Percentiles rank a stretch among this genome's conserved stretches.
phyloP scores from a whole-genome alignment of 2,797 vertebrate genomes.

The Periophthalmus magnuspinnatus region DNA sequence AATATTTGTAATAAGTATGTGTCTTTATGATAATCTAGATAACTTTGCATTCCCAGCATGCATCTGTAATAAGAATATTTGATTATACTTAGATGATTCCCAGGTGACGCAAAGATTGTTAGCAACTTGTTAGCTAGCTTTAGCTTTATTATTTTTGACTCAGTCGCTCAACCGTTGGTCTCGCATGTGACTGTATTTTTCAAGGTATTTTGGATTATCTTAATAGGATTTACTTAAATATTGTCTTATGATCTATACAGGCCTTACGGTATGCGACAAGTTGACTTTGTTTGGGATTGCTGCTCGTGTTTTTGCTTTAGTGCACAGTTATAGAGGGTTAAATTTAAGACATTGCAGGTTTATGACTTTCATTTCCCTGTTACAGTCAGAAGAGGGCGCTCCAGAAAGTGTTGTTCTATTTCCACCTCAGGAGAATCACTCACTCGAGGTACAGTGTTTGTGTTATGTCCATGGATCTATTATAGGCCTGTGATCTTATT shows the following conservation, averaged over 20 bases:
- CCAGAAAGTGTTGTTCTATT: constrained; percentile 74
- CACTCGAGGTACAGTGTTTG: constrained; percentile 50
- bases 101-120: background rate
- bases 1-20: background rate
- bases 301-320: background rate
- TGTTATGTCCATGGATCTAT: constrained; percentile 9
- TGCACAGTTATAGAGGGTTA: background rate
- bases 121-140: constrained; percentile 12
- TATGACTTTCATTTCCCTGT: constrained; percentile 38
- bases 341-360: background rate
- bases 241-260: constrained; percentile 42
- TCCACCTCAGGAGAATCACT: constrained; percentile 65
- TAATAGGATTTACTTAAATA: constrained; percentile 71
- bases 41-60: background rate
- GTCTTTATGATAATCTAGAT: background rate
- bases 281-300: constrained; percentile 17
- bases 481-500: background rate
- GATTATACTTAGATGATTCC: background rate
- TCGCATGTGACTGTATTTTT: constrained; percentile 39
- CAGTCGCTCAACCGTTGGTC: background rate
- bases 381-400: constrained; percentile 78
- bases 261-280: background rate
- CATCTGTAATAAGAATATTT: too few species aligned
- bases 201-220: constrained; percentile 65
- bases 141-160: background rate